phyloP scores from a whole-genome alignment of 2,888 invertebrate species.

The Stenodera caucasica region DNA sequence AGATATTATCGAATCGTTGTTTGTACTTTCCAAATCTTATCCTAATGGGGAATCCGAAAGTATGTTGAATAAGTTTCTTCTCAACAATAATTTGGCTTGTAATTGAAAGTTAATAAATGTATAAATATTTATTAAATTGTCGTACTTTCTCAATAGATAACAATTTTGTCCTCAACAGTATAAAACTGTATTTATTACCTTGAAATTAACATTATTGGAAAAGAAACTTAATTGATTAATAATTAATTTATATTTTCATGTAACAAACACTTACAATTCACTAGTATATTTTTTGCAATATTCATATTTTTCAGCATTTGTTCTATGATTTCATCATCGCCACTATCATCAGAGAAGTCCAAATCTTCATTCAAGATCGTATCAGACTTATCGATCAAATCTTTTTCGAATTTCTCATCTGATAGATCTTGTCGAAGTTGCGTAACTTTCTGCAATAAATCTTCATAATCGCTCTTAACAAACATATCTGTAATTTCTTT shows the following conservation, averaged over 20 bases:
- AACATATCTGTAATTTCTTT: not conserved
- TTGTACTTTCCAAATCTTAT: too few species aligned
- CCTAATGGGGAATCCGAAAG: too few species aligned
- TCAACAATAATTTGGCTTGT: too few species aligned
- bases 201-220: too few species aligned
- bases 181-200: too few species aligned
- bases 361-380: not conserved
- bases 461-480: conserved; percentile 15
- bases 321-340: conserved; percentile 15
- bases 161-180: too few species aligned
- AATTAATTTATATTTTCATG: not conserved
- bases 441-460: conserved; percentile 39
- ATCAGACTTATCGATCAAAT: not conserved
- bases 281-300: not conserved
- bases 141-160: too few species aligned
- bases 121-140: too few species aligned
- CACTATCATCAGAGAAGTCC: conserved; percentile 2
- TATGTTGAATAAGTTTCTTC: too few species aligned
- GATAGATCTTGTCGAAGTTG: conserved; percentile 30
- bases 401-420: conserved; percentile 23
- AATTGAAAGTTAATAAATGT: too few species aligned
- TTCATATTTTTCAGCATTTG: conserved; percentile 10
- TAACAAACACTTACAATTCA: not conserved
- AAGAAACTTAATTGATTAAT: not conserved
- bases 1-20: too few species aligned